Evolutionary conservation across 1,140 invertebrate genomes (phyloP), one percentile per base, ranked within the genome.

Genomic region (Arion vulgaris): DNA sequence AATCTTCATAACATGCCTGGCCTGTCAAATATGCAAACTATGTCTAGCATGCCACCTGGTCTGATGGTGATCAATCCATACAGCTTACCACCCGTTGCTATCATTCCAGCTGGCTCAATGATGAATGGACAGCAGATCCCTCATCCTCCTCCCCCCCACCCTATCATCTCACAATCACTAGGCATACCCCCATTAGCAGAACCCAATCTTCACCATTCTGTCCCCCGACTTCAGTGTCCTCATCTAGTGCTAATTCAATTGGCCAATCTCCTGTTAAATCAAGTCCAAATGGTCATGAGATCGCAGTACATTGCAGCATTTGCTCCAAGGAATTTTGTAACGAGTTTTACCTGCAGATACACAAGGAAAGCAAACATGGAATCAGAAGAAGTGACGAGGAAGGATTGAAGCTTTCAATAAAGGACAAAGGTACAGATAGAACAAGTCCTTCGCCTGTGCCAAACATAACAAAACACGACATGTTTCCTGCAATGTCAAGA

Each of bases 321-420:
- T 99, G 97, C 90, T 96, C 96, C 89, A 98, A 98, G 91, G 97
- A 98, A 91, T 98, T 98, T 90, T 98, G 96, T 91, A 98, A 98
- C 89, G 93, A 93, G 83, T 94, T 94, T 85, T 94, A 93, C 81
- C 87, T 94, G 34, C 93, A 94, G 83, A 93, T 94, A 28, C 94
- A 95, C 89, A 94, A 94, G 88, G 93, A 94, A 79, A 94, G 94
- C 85, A 94, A 94, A 82, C 94, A 94, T 90, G 94, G 94, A 34
- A 89, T 92, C 13, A 86, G 81, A 62, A 81, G 53, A 62, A 15
- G 19, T 34, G 79, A 23, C 4, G 57, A 62, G 34, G 74, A 62
- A n/a, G 26, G 9, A 49, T 32, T n/a, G 9, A 23, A 32, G 79
- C 84, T 28, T 84, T 83, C 45, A 85, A 77, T 73, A 83, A 81